phyloP scores from a whole-genome alignment of 2,797 vertebrate genomes.

The Neosilurus hyrtlii region DNA sequence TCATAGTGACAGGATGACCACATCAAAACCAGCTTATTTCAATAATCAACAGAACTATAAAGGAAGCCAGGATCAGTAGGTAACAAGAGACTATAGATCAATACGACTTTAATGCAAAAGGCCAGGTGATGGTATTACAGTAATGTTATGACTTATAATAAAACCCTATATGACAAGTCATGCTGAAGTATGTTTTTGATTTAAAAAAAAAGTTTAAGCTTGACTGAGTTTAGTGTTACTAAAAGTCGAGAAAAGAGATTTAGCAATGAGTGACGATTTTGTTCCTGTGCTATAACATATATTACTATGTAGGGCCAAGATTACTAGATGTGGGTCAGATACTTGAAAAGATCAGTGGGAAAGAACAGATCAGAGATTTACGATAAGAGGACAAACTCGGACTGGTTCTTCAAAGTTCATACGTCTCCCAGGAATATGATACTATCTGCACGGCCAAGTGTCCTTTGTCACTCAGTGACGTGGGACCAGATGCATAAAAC shows the following conservation, averaged over 20 bases:
- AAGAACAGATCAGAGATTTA: constrained; percentile 41
- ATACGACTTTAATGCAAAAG: constrained; percentile 54
- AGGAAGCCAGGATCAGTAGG: constrained; percentile 61
- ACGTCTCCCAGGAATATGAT: constrained; percentile 56
- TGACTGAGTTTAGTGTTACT: background rate
- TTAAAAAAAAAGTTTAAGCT: background rate
- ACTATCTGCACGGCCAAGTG: constrained; percentile 51
- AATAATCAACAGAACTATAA: constrained; percentile 65
- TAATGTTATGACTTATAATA: constrained; percentile 37
- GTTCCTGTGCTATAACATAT: constrained; percentile 11
- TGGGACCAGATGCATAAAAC: constrained; percentile 51
- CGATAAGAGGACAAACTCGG: constrained; percentile 37
- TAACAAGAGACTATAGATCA: constrained; percentile 58
- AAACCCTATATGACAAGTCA: constrained; percentile 16
- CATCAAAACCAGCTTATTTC: constrained; percentile 75
- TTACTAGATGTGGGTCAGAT: constrained; percentile 42
- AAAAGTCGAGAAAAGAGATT: background rate
- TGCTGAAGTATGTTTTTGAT: background rate
- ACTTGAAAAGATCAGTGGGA: constrained; percentile 39
- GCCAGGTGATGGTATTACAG: constrained; percentile 48
- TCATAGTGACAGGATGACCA: constrained; percentile 58
- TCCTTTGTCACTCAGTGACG: constrained; percentile 53
- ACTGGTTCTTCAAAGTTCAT: constrained; percentile 47
- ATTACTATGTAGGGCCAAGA: constrained; percentile 5
- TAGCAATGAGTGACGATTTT: background rate